Percentiles rank a stretch among this genome's conserved stretches.
Evolutionary conservation across 2,888 invertebrate species (phyloP).

Genomic region (Drosophila prolongata): DNA sequence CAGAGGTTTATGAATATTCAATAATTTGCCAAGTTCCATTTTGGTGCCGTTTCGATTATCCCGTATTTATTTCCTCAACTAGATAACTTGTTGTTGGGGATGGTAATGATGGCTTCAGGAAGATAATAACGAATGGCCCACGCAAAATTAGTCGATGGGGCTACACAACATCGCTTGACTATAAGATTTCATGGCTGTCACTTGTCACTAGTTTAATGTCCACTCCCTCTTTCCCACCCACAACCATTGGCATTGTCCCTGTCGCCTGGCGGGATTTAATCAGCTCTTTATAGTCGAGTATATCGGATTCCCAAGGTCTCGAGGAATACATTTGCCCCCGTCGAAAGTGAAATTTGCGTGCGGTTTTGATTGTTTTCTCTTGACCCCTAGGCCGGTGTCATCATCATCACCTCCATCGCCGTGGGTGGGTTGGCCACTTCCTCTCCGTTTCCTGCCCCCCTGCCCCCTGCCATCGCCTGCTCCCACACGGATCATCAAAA

Average conservation of each 20-base stretch:
- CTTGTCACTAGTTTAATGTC: background rate
- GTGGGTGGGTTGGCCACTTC: constrained; percentile 31
- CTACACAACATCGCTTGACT: constrained; percentile 1
- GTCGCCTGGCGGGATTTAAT: constrained; percentile 19
- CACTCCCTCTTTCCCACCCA: background rate
- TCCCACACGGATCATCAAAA: constrained; percentile 1
- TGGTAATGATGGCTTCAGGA: background rate
- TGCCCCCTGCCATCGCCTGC: no score
- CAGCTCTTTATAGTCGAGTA: constrained; percentile 44
- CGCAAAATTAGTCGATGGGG: no score
- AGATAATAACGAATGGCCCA: constrained; percentile 23
- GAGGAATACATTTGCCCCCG: constrained; percentile 7
- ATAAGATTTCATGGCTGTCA: constrained; percentile 13
- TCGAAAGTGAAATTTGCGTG: constrained; percentile 44
- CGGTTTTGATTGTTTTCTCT: constrained; percentile 28
- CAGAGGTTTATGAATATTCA: constrained; percentile 24
- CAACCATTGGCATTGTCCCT: background rate
- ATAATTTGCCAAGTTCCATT: constrained; percentile 1
- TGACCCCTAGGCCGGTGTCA: constrained; percentile 2
- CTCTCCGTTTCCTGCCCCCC: background rate
- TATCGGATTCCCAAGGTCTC: background rate
- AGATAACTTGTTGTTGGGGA: background rate
- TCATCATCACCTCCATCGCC: constrained; percentile 4
- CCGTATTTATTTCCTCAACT: constrained; percentile 1
- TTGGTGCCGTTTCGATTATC: constrained; percentile 21